These are phyloP conservation scores for Thalassophryne amazonica DNA, from an alignment of 2,797 vertebrate species.

Conservation along the genomic window DNA sequence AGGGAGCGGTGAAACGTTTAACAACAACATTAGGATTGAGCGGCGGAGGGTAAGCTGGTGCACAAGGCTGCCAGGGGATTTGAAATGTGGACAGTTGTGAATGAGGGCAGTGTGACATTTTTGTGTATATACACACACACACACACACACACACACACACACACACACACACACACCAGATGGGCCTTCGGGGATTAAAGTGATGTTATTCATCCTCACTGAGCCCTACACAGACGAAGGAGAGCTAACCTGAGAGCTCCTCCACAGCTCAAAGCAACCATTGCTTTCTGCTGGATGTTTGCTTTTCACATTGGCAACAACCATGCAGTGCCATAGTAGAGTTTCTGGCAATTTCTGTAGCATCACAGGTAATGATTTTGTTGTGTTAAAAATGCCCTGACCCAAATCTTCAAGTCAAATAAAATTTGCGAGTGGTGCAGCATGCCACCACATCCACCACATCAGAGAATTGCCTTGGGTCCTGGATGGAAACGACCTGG, in stretches of 20 bases:
- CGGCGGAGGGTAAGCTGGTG: conserved; percentile 10
- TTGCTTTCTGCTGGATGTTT: conserved; percentile 6
- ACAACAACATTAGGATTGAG: conserved; percentile 25
- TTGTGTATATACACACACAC: background rate
- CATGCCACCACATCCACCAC: no score
- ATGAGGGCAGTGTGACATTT: conserved; percentile 59
- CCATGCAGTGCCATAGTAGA: conserved; percentile 15
- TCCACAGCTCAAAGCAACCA: conserved; percentile 19
- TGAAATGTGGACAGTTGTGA: conserved; percentile 62
- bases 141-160: conserved; percentile 2
- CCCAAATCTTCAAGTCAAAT: no score
- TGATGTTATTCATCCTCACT: conserved; percentile 42
- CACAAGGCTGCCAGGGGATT: conserved; percentile 39
- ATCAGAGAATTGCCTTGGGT: no score
- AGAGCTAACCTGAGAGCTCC: conserved; percentile 29
- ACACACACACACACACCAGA: conserved; percentile 46
- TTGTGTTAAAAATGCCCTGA: no score
- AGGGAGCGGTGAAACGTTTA: conserved; percentile 8
- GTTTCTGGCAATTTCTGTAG: no score
- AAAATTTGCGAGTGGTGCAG: no score
- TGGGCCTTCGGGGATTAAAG: conserved; percentile 64
- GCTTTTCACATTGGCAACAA: conserved; percentile 1
- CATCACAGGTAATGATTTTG: no score
- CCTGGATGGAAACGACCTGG: no score
- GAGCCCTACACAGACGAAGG: conserved; percentile 27